phyloP scores from a whole-genome alignment of 2,113 vertebrate genomes.

The Chaenocephalus aceratus region DNA sequence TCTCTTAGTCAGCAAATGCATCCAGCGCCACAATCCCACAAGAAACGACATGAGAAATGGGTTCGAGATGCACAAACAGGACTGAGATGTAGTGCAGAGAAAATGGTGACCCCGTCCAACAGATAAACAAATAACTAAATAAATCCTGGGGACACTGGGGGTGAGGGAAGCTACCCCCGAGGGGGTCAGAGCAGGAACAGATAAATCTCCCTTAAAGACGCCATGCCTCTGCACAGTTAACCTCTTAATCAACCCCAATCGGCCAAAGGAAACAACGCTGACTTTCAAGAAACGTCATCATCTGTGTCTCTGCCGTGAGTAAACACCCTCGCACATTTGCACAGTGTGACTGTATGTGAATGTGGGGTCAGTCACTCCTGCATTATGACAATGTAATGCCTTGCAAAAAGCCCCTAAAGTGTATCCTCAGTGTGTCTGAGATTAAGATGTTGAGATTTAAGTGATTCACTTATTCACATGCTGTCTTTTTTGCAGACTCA shows the following conservation, averaged over 20 bases:
- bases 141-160: constrained; percentile 83
- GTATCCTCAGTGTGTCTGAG: not conserved
- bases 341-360: constrained; percentile 4
- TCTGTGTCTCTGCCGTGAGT: constrained; percentile 37
- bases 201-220: constrained; percentile 88
- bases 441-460: not conserved
- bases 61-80: constrained; percentile 79
- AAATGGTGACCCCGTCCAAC: constrained; percentile 72
- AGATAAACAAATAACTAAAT: constrained; percentile 88
- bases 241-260: constrained; percentile 88
- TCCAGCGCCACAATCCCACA: constrained; percentile 55
- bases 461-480: not conserved
- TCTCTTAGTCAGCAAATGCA: constrained; percentile 78
- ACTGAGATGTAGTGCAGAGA: constrained; percentile 66
- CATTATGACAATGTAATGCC: constrained; percentile 16
- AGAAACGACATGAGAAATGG: constrained; percentile 77
- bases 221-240: constrained; percentile 82
- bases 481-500: not conserved
- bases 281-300: constrained; percentile 62
- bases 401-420: not conserved
- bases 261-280: constrained; percentile 78
- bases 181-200: constrained; percentile 85
- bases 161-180: constrained; percentile 78
- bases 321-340: constrained; percentile 33
- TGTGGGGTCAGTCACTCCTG: not conserved